phyloP scores from a whole-genome alignment of 2,888 invertebrate species.

The Cactoblastis cactorum region DNA sequence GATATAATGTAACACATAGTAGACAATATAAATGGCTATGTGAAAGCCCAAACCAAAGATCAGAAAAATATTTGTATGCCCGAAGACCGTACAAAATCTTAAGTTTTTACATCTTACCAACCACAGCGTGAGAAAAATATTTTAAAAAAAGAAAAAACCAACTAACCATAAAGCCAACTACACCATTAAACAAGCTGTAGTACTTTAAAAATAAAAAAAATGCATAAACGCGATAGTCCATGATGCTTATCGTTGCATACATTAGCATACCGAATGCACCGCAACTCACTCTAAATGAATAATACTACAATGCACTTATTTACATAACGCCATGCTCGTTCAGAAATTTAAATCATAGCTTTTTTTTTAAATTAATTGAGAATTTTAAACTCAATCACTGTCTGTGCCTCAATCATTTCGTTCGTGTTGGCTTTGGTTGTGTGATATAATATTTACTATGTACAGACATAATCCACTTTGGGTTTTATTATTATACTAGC shows the following conservation, averaged over 20 bases:
- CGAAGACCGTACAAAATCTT: too few species aligned
- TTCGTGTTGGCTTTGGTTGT: too few species aligned
- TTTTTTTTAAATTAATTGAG: neutral
- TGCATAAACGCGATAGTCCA: conserved; percentile 10
- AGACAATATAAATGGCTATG: too few species aligned
- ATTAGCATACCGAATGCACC: conserved; percentile 29
- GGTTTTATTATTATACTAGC: too few species aligned
- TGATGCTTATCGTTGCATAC: conserved; percentile 25
- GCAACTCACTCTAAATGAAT: conserved; percentile 37
- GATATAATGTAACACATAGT: too few species aligned
- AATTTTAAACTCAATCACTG: too few species aligned
- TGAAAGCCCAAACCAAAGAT: too few species aligned
- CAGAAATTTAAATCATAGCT: neutral
- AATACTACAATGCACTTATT: conserved; percentile 26
- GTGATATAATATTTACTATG: too few species aligned
- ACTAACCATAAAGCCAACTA: neutral
- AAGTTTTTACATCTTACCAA: too few species aligned
- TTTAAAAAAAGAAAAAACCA: neutral
- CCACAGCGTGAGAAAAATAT: neutral
- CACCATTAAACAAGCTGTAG: conserved; percentile 4
- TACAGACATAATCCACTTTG: too few species aligned
- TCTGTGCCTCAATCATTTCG: too few species aligned
- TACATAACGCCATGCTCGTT: neutral
- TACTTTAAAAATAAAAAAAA: neutral
- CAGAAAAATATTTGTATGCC: too few species aligned